Evolutionary conservation across 2,797 vertebrate genomes (phyloP).

Genomic region (Tokudaia tokunoshimensis): DNA sequence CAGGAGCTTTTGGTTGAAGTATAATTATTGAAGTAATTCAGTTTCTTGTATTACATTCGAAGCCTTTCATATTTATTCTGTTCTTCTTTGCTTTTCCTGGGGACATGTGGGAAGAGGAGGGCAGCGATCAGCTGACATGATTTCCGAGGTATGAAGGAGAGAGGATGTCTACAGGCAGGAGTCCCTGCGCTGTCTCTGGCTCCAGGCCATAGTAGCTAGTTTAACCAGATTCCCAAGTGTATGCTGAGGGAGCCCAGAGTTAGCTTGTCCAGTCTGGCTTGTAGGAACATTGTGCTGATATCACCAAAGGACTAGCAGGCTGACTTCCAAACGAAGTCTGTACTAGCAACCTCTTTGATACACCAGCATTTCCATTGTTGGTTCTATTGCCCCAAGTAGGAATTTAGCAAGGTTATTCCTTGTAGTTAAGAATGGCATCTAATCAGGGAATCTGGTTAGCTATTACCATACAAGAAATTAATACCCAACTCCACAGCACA

Average conservation of each 20-base stretch:
- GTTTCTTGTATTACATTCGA: neutral
- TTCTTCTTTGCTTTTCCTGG: neutral
- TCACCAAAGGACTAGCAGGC: neutral
- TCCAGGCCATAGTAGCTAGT: neutral
- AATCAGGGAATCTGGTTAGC: neutral
- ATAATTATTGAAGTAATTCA: neutral
- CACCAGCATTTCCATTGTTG: neutral
- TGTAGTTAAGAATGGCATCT: neutral
- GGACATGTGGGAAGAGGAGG: neutral
- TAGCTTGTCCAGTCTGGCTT: neutral
- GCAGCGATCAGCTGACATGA: neutral
- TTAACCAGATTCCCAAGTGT: neutral
- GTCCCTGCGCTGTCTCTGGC: neutral
- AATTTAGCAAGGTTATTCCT: neutral
- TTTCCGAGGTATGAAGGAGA: neutral
- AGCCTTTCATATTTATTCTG: conserved; percentile 17
- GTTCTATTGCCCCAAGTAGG: neutral
- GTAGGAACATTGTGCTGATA: neutral
- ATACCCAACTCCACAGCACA: neutral
- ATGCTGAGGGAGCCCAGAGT: neutral
- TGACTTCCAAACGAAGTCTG: neutral
- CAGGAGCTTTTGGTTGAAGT: conserved; percentile 43
- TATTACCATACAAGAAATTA: neutral
- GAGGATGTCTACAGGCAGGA: neutral
- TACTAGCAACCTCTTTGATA: neutral